Evolutionary conservation across 2,888 invertebrate species (phyloP).

Genomic region (Ichneumon xanthorius): DNA sequence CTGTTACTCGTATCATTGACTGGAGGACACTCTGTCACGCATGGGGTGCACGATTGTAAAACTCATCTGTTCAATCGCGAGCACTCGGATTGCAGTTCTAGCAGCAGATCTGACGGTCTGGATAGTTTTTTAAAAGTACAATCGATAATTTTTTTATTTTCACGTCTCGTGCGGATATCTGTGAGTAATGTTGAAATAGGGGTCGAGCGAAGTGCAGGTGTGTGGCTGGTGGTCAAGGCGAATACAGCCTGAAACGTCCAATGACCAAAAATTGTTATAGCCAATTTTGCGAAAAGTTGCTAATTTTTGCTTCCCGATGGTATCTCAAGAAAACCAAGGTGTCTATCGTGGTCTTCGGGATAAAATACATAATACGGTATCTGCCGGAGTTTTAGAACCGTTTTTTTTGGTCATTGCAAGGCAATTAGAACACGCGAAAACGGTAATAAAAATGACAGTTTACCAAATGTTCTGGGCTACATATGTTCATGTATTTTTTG

Average conservation of each 20-base stretch:
- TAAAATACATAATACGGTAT: background rate
- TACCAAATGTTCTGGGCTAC: too few species aligned
- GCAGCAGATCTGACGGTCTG: background rate
- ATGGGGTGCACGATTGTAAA: constrained; percentile 32
- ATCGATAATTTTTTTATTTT: background rate
- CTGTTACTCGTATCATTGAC: constrained; percentile 71
- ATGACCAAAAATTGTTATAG: background rate
- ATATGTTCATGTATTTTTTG: background rate
- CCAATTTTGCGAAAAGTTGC: background rate
- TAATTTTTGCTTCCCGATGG: background rate
- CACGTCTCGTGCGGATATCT: background rate
- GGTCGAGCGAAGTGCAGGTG: background rate
- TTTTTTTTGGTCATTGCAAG: background rate
- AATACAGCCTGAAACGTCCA: background rate
- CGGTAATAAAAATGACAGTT: background rate
- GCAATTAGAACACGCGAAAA: background rate
- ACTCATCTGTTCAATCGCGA: constrained; percentile 56
- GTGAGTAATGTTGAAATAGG: background rate
- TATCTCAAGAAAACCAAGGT: background rate
- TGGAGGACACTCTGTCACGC: constrained; percentile 34
- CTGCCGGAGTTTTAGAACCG: background rate
- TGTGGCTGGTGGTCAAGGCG: background rate
- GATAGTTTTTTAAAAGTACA: background rate
- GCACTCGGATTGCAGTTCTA: background rate
- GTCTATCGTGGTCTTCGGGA: background rate